Percentiles rank a stretch among this genome's conserved stretches.
Evolutionary conservation across 2,888 invertebrate species (phyloP).

Genomic region (Volucella zonaria): DNA sequence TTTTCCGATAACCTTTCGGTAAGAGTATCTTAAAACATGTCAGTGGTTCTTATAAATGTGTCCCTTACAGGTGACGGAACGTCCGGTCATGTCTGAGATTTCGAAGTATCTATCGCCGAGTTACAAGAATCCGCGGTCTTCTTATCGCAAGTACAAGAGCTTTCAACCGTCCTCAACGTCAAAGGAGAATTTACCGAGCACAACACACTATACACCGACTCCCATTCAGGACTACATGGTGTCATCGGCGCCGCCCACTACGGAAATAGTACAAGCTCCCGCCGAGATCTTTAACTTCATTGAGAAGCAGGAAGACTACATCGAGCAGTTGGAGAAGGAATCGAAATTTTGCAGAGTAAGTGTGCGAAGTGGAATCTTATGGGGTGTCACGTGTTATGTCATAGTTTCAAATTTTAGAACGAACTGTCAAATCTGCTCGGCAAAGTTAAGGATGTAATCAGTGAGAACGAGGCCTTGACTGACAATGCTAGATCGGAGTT

Average conservation of each 20-base stretch:
- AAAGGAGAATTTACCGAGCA: slow-evolving; percentile 79
- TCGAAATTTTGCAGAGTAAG: slow-evolving; percentile 90
- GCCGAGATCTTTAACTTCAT: slow-evolving; percentile 91
- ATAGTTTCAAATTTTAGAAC: slow-evolving; percentile 83
- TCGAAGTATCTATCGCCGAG: slow-evolving; percentile 82
- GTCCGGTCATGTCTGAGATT: slow-evolving; percentile 82
- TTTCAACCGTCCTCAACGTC: slow-evolving; percentile 76
- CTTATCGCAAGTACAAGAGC: slow-evolving; percentile 68
- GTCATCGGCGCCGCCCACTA: slow-evolving; percentile 79
- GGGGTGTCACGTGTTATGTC: neutral
- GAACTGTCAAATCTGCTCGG: slow-evolving; percentile 90
- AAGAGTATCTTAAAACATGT: slow-evolving; percentile 45
- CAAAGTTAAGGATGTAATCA: slow-evolving; percentile 93
- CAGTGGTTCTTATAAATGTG: neutral
- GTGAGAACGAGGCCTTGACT: slow-evolving; percentile 91
- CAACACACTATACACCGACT: slow-evolving; percentile 76
- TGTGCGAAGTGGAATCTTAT: slow-evolving; percentile 2
- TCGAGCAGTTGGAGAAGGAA: slow-evolving; percentile 92
- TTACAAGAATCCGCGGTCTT: slow-evolving; percentile 77
- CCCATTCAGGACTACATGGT: slow-evolving; percentile 75
- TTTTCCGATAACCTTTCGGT: slow-evolving; percentile 84
- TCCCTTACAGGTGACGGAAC: slow-evolving; percentile 79
- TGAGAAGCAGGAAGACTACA: slow-evolving; percentile 93
- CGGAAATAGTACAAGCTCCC: slow-evolving; percentile 83
- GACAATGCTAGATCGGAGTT: slow-evolving; percentile 89